These are phyloP conservation scores for Matsumurasca onukii DNA, from an alignment of 1,140 invertebrate genomes.

Conservation along the genomic window DNA sequence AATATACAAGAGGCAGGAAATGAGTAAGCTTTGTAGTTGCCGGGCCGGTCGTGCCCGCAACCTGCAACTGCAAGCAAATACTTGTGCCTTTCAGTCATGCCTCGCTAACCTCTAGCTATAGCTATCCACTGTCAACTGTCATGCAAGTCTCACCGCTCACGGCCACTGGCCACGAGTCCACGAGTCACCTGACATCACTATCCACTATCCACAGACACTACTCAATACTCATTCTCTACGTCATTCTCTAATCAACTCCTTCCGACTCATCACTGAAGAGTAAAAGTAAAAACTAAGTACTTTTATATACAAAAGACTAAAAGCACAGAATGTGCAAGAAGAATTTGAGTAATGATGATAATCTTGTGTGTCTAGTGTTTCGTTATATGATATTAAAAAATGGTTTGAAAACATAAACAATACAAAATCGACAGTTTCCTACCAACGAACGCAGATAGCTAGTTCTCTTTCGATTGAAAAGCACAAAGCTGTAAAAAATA, in stretches of 20 bases:
- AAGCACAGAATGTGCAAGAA: background rate
- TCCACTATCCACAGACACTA: background rate
- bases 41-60: background rate
- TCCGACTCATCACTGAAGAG: background rate
- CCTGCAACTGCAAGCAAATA: conserved; percentile 9
- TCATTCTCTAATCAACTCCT: background rate
- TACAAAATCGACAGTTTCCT: no score
- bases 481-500: no score
- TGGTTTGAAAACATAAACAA: no score
- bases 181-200: background rate
- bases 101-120: background rate
- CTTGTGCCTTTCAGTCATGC: conserved; percentile 2
- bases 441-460: no score
- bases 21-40: conserved; percentile 42
- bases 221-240: background rate
- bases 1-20: conserved; percentile 48
- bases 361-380: background rate
- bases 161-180: background rate
- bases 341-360: no score
- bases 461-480: no score
- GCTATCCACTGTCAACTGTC: background rate
- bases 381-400: no score
- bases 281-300: no score
- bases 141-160: background rate
- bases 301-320: background rate